Evolutionary conservation across 2,113 vertebrate genomes (phyloP).

Genomic region (Nibea albiflora): DNA sequence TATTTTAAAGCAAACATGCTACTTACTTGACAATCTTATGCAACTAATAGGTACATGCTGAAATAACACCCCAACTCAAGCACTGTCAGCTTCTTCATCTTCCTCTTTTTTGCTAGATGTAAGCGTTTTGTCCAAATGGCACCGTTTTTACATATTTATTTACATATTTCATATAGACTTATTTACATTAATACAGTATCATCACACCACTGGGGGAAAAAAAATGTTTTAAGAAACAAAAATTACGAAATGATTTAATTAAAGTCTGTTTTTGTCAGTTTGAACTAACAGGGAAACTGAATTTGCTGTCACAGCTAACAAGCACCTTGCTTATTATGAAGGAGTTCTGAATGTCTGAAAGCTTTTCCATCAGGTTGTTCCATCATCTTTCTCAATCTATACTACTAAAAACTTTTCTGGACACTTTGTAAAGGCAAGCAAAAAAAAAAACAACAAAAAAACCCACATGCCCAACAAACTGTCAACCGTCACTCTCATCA

Average conservation of each 20-base stretch:
- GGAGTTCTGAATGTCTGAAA: not conserved
- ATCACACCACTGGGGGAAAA: not conserved
- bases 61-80: conserved; percentile 7
- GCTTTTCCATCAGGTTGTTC: conserved; percentile 1
- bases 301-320: conserved; percentile 6
- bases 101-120: not conserved
- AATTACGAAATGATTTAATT: not conserved
- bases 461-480: conserved; percentile 47
- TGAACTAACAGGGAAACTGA: not conserved
- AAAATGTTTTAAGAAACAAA: conserved; percentile 1
- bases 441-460: conserved; percentile 3
- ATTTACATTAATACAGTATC: conserved; percentile 5
- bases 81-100: not conserved
- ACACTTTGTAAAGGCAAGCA: conserved; percentile 35
- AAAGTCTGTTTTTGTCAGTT: not conserved
- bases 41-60: conserved; percentile 24
- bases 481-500: conserved; percentile 62
- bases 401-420: not conserved
- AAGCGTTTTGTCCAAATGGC: not conserved
- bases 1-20: conserved; percentile 23
- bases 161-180: not conserved
- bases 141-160: conserved; percentile 16
- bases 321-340: not conserved
- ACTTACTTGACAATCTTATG: conserved; percentile 25
- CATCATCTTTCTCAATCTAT: not conserved